Conservation (phyloP, 2,113 vertebrate genomes). For the Larimichthys polyactis region DNA sequence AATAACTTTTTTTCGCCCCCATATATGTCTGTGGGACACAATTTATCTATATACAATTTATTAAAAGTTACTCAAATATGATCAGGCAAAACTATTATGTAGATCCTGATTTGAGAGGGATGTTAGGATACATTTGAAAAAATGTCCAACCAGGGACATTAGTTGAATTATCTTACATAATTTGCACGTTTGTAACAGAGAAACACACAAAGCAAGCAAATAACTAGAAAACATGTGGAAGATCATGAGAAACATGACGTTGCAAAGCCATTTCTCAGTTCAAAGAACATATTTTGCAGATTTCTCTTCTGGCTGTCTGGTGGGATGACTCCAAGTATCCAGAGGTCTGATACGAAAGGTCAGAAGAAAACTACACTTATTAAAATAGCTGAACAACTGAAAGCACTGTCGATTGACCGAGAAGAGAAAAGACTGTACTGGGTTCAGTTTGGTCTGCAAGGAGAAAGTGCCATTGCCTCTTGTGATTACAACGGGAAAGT, state of each 20-base stretch:
- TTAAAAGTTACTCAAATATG: background rate
- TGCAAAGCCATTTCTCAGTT: background rate
- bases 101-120: background rate
- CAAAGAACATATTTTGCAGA: slow-evolving; percentile 76
- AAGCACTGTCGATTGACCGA: slow-evolving; percentile 84
- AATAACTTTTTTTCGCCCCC: background rate
- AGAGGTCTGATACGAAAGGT: slow-evolving; percentile 80
- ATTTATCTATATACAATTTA: background rate
- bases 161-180: background rate
- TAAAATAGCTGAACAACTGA: slow-evolving; percentile 78
- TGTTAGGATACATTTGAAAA: background rate
- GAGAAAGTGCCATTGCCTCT: slow-evolving; percentile 79
- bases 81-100: background rate
- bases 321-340: slow-evolving; percentile 81
- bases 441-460: slow-evolving; percentile 82
- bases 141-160: background rate
- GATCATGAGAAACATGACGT: background rate
- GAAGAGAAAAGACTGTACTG: slow-evolving; percentile 88
- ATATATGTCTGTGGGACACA: background rate
- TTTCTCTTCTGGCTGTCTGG: slow-evolving; percentile 92
- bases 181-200: background rate
- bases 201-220: background rate
- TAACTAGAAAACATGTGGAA: background rate
- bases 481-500: slow-evolving; percentile 89
- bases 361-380: slow-evolving; percentile 76